Base-by-base conservation (phyloP, 2,113 vertebrate genomes). In the Butorides virescens region DNA sequence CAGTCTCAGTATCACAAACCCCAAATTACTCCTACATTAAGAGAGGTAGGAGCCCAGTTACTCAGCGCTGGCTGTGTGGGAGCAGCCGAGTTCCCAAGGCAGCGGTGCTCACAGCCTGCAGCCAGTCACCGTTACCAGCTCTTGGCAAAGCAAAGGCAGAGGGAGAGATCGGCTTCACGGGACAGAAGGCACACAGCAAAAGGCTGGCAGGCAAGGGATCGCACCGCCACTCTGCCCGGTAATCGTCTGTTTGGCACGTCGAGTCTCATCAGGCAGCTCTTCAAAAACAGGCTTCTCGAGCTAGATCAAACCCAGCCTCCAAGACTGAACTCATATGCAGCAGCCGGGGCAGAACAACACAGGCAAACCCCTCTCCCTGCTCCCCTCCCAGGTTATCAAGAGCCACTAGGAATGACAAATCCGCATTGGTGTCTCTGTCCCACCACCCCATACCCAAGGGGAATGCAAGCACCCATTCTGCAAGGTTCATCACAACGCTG, bases 51-150 rank as follows among this genome's bases (percentile, higher is more conserved):
- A 95, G 68, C 86, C 26, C 59, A 1, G 61, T 42, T 77, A 61
- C 92, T 71, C 74, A 74, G 88, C 1, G 2, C 86, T 67, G 91
- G 56, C 70, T 88, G 90, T 37, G 96, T 91, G 94, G 95, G 96
- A 92, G 80, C 76, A 91, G 77, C 37, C 0, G 25, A 22, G 94
- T 58, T 93, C 94, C 86, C 86, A 42, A 92, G 83, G 94, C 92
- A 83, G 88, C 32, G 9, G 42, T 32, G 56, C 94, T 90, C 63
- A 10, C 74, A 87, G 75, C 74, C 27, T 14, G 2, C 70, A 88
- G 92, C 81, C 74, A 37, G 14, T 10, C 49, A 3, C 52, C 1
- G 4, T 17, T 30, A 44, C 13, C 1, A 86, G 84, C 7, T 3
- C 86, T 77, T 34, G 76, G 93, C 89, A 87, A 27, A 59, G 93